phyloP scores from a whole-genome alignment of 2,888 invertebrate genomes.

The Clunio marinus region DNA sequence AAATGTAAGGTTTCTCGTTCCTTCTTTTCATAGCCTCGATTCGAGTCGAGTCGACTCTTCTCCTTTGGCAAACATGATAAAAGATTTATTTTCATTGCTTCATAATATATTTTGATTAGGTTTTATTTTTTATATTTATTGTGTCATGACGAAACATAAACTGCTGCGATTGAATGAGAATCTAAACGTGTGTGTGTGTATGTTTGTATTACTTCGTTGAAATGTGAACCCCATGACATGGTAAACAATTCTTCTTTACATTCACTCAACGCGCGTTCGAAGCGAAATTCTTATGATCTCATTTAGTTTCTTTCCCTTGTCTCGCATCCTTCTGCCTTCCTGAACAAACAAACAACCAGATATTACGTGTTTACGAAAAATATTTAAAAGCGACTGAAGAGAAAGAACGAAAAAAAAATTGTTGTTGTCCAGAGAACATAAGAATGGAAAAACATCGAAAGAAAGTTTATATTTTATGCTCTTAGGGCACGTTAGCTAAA shows the following conservation, averaged over 20 bases:
- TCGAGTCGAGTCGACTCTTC: no score
- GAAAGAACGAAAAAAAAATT: background rate
- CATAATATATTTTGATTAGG: conserved; percentile 21
- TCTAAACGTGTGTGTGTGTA: background rate
- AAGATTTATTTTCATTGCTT: conserved; percentile 28
- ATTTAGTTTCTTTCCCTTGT: background rate
- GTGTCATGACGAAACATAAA: background rate
- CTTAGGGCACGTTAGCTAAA: conserved; percentile 28
- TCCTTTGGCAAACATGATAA: no score
- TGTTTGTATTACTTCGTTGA: background rate
- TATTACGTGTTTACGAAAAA: conserved; percentile 31
- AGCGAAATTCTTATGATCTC: background rate
- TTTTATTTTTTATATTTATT: background rate
- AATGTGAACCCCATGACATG: no score
- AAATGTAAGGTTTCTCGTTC: no score
- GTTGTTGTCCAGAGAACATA: background rate
- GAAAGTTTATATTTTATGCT: conserved; percentile 24
- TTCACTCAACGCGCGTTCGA: no score
- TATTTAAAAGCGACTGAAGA: background rate
- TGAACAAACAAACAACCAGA: conserved; percentile 32
- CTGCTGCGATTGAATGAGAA: background rate
- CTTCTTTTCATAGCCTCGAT: no score
- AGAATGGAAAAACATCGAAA: background rate
- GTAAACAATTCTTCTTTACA: no score
- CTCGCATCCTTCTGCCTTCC: background rate